Conservation (phyloP, 2,797 vertebrate genomes). For the Brachyalestes nurse region DNA sequence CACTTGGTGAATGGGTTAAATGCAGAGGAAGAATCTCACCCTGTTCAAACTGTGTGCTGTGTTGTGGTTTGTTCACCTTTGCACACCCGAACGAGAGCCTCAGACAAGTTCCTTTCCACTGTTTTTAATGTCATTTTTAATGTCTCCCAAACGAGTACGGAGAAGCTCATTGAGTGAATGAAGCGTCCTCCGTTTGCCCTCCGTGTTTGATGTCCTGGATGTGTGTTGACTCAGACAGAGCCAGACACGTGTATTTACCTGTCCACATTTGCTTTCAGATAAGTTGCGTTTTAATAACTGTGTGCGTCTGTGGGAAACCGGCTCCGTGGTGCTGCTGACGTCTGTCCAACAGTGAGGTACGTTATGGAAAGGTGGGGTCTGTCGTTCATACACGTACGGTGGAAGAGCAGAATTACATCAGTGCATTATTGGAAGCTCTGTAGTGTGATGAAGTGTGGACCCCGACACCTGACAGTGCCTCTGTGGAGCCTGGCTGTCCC, state of each 20-base stretch:
- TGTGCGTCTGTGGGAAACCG: constrained; percentile 3
- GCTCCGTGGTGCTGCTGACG: background rate
- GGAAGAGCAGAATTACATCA: background rate
- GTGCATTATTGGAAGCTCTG: background rate
- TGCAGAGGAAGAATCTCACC: too few species aligned
- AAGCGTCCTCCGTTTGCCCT: constrained; percentile 28
- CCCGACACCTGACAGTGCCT: background rate
- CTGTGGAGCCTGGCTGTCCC: too few species aligned
- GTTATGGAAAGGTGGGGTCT: background rate
- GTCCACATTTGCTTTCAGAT: constrained; percentile 37
- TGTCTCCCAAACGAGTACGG: background rate
- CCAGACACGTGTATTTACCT: constrained; percentile 7
- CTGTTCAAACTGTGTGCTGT: too few species aligned
- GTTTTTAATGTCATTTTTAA: background rate
- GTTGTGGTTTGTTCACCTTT: too few species aligned
- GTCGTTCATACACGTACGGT: background rate
- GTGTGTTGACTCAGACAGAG: constrained; percentile 40
- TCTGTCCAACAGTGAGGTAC: background rate
- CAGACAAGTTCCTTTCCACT: background rate
- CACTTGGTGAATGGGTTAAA: too few species aligned
- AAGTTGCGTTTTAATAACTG: constrained; percentile 34
- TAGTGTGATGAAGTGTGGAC: background rate
- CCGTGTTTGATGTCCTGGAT: constrained; percentile 42
- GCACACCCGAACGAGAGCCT: background rate
- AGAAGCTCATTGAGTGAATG: constrained; percentile 38